Evolutionary conservation across 2,797 vertebrate genomes (phyloP), one percentile per base, ranked within the genome.

Genomic region (Esox lucius): DNA sequence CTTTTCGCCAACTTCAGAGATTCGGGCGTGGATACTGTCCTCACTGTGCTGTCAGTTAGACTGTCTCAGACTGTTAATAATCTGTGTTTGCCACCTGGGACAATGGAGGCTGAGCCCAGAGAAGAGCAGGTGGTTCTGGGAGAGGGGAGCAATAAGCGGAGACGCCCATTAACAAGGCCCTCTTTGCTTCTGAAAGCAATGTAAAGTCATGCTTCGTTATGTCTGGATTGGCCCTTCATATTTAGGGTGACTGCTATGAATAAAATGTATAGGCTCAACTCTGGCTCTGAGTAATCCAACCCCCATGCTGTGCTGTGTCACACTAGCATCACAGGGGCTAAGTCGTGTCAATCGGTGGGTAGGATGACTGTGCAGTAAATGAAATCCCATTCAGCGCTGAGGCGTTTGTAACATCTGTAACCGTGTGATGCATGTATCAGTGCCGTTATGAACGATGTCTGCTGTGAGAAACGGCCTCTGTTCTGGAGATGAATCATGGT

Each of bases 401-500:
- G 68, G 68, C 68, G 67, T 76, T 75, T 78, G 66, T 42, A 42
- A 42, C 39, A 42, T 42, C 9, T 42, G 39, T 6, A 42, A 42
- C 39, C 5, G 39, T 81, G 73, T 65, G 68, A 73, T 33, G 46
- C 78, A 79, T 79, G 65, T 67, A 80, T 82, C 76, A 72, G 77
- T 69, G 17, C n/a, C 39, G 28, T 74, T 70, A 61, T 78, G 73
- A 80, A 67, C 68, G 28, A 76, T 56, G 66, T 72, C 22, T 67
- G 13, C 35, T 39, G 39, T 75, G 74, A 79, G 53, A 74, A 68
- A 78, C 49, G 26, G 13, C 26, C 68, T 33, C 28, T 15, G 59
- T 26, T 69, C 6, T 66, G 53, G 70, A 83, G 75, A 82, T 85
- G 61, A 84, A 81, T 82, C 77, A 73, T 67, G 74, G 72, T 61